Evolutionary conservation across 2,113 vertebrate species (phyloP).

Genomic region (Glaucomys volans): DNA sequence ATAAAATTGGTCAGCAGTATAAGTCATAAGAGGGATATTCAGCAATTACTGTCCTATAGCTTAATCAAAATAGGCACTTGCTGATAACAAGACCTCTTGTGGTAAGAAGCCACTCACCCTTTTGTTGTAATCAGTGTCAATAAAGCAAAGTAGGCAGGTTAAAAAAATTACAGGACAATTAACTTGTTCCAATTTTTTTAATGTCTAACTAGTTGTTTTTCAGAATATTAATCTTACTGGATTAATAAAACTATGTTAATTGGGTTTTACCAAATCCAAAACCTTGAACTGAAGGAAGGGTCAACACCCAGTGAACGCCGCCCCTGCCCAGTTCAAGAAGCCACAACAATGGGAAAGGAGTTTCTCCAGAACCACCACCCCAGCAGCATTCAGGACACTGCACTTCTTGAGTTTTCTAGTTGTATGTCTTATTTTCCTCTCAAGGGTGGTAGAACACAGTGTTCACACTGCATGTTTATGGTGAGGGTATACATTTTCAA

Average conservation of each 20-base stretch:
- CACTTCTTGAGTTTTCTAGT: not conserved
- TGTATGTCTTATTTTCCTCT: not conserved
- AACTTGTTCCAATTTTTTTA: conserved; percentile 15
- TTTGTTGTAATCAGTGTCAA: conserved; percentile 39
- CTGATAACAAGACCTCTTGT: not conserved
- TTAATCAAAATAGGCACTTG: conserved; percentile 26
- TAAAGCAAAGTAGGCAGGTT: conserved; percentile 9
- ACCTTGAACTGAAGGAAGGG: not conserved
- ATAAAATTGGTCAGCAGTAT: not conserved
- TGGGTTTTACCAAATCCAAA: not conserved
- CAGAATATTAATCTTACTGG: conserved; percentile 14
- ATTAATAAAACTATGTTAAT: conserved; percentile 39
- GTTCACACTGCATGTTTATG: not conserved
- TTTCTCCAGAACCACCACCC: not conserved
- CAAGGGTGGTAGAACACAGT: not conserved
- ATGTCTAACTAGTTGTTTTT: not conserved
- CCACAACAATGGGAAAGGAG: not conserved
- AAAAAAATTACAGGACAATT: conserved; percentile 13
- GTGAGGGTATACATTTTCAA: not conserved
- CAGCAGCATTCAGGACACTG: not conserved
- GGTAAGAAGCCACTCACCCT: not conserved
- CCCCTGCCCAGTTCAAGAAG: fast-evolving
- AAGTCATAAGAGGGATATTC: not conserved
- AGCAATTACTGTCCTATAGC: conserved; percentile 17
- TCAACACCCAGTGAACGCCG: not conserved